Base-by-base conservation (phyloP, 2,113 vertebrate species). In the Leptobrachium leishanense region DNA sequence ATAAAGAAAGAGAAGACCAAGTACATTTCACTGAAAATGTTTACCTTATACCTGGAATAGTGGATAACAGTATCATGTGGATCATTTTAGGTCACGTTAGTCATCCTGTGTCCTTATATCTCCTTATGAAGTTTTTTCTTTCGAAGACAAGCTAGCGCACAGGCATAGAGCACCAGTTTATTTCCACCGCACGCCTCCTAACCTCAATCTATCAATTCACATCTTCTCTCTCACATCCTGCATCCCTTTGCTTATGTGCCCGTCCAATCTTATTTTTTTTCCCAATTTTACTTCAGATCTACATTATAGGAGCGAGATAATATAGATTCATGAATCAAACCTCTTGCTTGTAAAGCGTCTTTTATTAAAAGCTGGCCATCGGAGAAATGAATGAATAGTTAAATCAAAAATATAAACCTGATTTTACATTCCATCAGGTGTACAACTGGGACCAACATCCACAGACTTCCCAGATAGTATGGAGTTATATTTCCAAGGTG, bases 181-280 rank as follows among this genome's bases (percentile, higher is more conserved):
- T 66, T 20, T 63, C 63, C 11, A 39, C 44, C 39, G 43, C 63
- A 80, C 63, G 70, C 77, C 70, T 74, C 70, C 50, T 80, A 80
- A 80, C 77, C 77, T 74, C 70, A 80, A 73, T 80, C 77, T 80
- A 80, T 80, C 77, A 80, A 50, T 64, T 80, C 50, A 68, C 63
- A 80, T 80, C 77, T 80, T 43, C 46, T 67, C 70, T 80, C n/a
- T 59, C 43, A 9, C 63, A 55, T 80, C 70, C 74, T 40, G 46
- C 44, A 43, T 72, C 53, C 57, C 46, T 13, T 43, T 72, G 43
- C 71, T 67, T 44, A 41, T 63, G 57, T 57, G 15, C 42, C 10
- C 31, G 67, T 66, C 77, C 77, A 31, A 31, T 43, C 64, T 31
- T 13, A 50, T 55, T 64, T 3, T 72, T 43, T 31, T 31, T 1